phyloP scores from a whole-genome alignment of 2,888 invertebrate genomes.

The Catocala nupta region DNA sequence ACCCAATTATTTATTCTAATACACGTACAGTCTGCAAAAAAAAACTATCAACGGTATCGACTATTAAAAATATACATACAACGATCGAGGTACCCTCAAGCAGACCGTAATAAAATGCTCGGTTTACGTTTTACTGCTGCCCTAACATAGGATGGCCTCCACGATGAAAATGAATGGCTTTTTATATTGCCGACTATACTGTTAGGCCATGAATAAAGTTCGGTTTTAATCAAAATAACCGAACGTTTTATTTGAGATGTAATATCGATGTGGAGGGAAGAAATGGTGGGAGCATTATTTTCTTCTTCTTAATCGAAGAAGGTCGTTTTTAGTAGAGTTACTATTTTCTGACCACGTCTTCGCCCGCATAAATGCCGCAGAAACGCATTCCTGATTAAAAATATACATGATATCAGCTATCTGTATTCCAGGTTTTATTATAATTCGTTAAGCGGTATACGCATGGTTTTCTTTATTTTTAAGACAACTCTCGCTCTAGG shows the following conservation, averaged over 20 bases:
- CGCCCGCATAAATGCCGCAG: too few relatives aligned
- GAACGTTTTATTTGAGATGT: constrained; percentile 26
- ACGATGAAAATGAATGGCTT: constrained; percentile 53
- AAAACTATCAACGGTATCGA: constrained; percentile 43
- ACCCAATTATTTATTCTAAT: background rate
- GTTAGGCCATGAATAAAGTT: constrained; percentile 44
- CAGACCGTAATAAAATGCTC: constrained; percentile 57
- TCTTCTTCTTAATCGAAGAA: too few relatives aligned
- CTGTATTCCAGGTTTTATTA: too few relatives aligned
- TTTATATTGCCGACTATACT: constrained; percentile 53
- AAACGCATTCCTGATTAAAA: too few relatives aligned
- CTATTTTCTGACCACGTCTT: too few relatives aligned
- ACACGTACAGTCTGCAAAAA: constrained; percentile 4
- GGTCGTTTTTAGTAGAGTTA: too few relatives aligned
- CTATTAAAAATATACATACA: constrained; percentile 46
- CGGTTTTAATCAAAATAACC: constrained; percentile 51
- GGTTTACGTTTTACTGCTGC: constrained; percentile 56
- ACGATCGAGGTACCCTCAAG: constrained; percentile 36
- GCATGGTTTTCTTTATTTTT: too few relatives aligned
- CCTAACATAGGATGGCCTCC: constrained; percentile 46
- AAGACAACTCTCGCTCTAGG: too few relatives aligned
- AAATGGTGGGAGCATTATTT: too few relatives aligned
- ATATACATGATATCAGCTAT: too few relatives aligned
- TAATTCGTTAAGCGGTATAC: too few relatives aligned
- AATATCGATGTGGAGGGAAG: background rate